Conservation (phyloP, 1,140 invertebrate genomes). For the Aphis gossypii region DNA sequence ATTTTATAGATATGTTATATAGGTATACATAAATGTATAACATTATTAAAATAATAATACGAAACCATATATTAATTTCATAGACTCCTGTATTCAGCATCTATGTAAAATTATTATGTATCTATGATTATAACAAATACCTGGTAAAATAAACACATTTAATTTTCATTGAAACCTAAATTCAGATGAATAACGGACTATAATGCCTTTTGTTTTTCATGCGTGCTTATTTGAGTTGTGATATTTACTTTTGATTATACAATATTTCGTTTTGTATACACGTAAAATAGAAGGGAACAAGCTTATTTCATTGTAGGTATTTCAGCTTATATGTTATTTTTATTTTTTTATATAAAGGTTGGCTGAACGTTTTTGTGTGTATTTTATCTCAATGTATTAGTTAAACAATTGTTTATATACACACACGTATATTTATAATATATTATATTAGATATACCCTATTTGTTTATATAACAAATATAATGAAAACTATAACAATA, state of each 20-base stretch:
- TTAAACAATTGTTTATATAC: neutral
- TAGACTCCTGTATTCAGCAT: neutral
- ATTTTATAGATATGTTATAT: no score
- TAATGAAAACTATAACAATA: slow-evolving; percentile 3
- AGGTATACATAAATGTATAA: no score
- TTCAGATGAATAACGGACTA: neutral
- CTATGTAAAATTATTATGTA: neutral
- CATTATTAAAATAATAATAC: no score
- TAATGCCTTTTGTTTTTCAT: neutral
- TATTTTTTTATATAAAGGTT: neutral
- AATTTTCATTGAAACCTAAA: neutral
- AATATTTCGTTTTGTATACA: neutral
- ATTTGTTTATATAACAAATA: slow-evolving; percentile 20
- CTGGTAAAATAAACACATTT: neutral
- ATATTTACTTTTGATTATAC: slow-evolving; percentile 19
- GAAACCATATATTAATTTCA: neutral
- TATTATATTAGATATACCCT: slow-evolving; percentile 1
- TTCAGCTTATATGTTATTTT: neutral
- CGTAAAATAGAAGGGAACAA: neutral
- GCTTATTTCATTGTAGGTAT: neutral
- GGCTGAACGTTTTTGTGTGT: neutral
- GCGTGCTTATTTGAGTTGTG: neutral
- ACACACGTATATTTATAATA: neutral
- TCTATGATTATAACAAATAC: neutral
- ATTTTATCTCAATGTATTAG: neutral